phyloP scores from a whole-genome alignment of 2,888 invertebrate species.

The Catotricha subobsoleta region DNA sequence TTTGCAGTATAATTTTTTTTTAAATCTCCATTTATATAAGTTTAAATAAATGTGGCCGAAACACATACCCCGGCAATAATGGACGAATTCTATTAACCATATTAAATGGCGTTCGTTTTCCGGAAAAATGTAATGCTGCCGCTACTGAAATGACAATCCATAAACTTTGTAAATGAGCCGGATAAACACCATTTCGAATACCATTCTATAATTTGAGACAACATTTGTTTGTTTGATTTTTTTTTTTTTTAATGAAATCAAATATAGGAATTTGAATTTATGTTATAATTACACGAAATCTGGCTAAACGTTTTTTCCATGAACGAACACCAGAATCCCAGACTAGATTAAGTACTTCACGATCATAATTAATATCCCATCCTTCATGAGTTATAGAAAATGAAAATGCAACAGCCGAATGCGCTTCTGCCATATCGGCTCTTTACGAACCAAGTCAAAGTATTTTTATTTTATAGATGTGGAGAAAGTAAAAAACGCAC shows the following conservation, averaged over 20 bases:
- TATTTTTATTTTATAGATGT: no score
- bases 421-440: constrained; percentile 99
- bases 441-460: no score
- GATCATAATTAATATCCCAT: constrained; percentile 93
- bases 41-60: neutral
- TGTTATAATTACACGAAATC: constrained; percentile 59
- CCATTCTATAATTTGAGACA: constrained; percentile 57
- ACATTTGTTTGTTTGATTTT: neutral
- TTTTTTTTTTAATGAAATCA: neutral
- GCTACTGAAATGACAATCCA: constrained; percentile 68
- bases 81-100: constrained; percentile 55
- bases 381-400: constrained; percentile 97
- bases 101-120: constrained; percentile 66
- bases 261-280: neutral
- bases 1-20: no score
- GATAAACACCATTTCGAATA: constrained; percentile 87
- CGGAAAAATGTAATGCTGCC: constrained; percentile 60
- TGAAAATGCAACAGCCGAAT: constrained; percentile 92
- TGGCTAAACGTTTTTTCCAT: constrained; percentile 82
- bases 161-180: constrained; percentile 79
- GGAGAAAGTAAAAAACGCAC: no score
- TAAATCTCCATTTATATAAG: no score
- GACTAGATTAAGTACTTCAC: constrained; percentile 86
- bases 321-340: constrained; percentile 90
- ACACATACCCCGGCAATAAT: constrained; percentile 52